Evolutionary conservation across 2,113 vertebrate genomes (phyloP).

Genomic region (Bubo blakistoni): DNA sequence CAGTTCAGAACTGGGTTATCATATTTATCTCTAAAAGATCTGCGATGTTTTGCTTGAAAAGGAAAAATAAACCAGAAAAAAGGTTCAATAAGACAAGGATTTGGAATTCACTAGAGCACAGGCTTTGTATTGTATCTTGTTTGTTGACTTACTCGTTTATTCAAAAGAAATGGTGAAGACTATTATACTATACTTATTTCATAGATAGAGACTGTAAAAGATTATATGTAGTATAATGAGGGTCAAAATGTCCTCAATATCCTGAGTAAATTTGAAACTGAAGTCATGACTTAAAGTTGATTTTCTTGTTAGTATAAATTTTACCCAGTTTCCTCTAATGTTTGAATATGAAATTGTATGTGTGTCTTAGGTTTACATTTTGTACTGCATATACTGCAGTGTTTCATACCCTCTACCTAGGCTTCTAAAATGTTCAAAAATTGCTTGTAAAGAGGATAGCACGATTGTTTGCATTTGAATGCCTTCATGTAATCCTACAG

Average conservation of each 20-base stretch:
- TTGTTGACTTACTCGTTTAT: neutral
- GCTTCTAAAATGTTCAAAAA: neutral
- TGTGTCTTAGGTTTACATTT: neutral
- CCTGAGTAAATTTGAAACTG: neutral
- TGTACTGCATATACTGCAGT: neutral
- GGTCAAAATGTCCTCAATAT: neutral
- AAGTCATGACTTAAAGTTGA: neutral
- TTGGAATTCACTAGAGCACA: neutral
- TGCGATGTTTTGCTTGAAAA: conserved; percentile 4
- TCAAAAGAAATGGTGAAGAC: neutral
- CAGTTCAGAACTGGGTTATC: conserved; percentile 27
- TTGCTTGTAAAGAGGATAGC: neutral
- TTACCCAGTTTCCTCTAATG: neutral
- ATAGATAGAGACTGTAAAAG: neutral
- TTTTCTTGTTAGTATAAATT: neutral
- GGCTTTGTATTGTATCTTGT: neutral
- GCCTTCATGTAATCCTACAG: neutral
- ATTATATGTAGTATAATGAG: neutral
- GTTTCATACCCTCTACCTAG: neutral
- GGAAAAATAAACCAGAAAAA: conserved; percentile 19
- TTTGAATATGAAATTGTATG: neutral
- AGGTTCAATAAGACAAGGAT: neutral
- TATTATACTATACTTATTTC: neutral
- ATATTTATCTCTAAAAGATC: neutral
- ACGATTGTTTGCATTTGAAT: neutral